Evolutionary conservation across 2,888 invertebrate genomes (phyloP), one percentile per base, ranked within the genome.

Genomic region (Lingula anatina): DNA sequence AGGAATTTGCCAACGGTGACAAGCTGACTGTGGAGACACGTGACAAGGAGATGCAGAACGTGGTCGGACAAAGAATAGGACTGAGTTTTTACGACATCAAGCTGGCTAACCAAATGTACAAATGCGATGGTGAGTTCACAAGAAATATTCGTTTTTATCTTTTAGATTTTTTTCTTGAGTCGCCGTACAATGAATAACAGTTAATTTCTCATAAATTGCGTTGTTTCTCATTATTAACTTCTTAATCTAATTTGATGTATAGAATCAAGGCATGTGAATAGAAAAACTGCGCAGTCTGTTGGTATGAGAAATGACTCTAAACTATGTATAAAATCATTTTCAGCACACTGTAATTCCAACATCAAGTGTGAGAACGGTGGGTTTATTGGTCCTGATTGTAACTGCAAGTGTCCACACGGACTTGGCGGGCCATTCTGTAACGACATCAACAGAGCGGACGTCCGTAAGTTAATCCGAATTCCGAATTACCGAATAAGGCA

Each of bases 21-120:
- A n/a, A n/a, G n/a, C n/a, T n/a, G n/a, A 61, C 60, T 12, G 57
- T 68, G 5, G 50, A 58, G 41, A 60, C 69, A 21, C 55, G 55
- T 37, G 62, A 66, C 45, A 54, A 58, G 7, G 54, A 54, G 5
- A 57, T 64, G 50, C 40, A 49, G 35, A 52, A 55, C 9, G 60
- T 60, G 35, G 66, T 69, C 55, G 69, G 69, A 18, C 69, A 69
- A 47, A 41, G 69, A 31, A 58, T 65, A 37, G 61, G 57, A 20
- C 57, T 67, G 27, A 68, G 66, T 28, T 68, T 67, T 49, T 58
- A 62, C 44, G 69, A 69, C 54, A 61, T 64, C 50, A 68, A 69
- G 51, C 59, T 66, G 1, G 68, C 66, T 21, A 68, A 68, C 47
- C 53, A 56, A 31, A 45, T 53, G 3, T 60, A 60, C 44, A 31